Evolutionary conservation across 2,113 vertebrate genomes (phyloP), one percentile per base, ranked within the genome.

Genomic region (Cinclus cinclus): DNA sequence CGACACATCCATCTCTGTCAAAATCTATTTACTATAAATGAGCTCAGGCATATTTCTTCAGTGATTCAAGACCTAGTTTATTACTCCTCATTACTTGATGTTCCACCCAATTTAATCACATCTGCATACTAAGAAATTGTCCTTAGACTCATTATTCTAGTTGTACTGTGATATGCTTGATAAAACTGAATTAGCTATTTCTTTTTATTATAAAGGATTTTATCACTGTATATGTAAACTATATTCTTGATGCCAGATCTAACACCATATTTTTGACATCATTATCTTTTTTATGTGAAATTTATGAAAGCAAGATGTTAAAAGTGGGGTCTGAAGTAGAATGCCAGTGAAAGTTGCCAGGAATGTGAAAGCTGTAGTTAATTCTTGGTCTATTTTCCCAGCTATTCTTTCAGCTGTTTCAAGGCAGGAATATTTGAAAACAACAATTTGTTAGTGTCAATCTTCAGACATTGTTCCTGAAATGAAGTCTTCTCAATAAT

Each of bases 71-170:
- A 68, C 88, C 79, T 93, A 96, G 78, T 90, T 97, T 95, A 97
- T 97, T 98, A 92, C 89, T 93, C 62, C 92, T 96, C 94, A 95
- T 98, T 98, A 97, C 96, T 97, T 96, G 92, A 90, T 89, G 96
- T 97, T 97, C 98, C 96, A 95, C 94, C 75, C 83, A 95, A 98
- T 98, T 97, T 97, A 97, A 97, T 92, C 93, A 95, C 96, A 96
- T 98, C 91, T 97, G 96, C 97, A 97, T 96, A 87, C 65, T 95
- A 73, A 77, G 88, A 96, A 97, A 97, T 95, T 87, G 90, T 93
- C 86, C 95, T 97, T 95, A 90, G 92, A 96, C 44, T 96, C 92
- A 91, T 98, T 97, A 97, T 81, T 95, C 90, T 83, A 80, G 87
- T 91, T 97, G 50, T 55, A 58, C 96, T 97, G 95, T 87, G 87